These are phyloP conservation scores for Poecilia wingei DNA, from an alignment of 2,797 vertebrate genomes.

Conservation along the genomic window DNA sequence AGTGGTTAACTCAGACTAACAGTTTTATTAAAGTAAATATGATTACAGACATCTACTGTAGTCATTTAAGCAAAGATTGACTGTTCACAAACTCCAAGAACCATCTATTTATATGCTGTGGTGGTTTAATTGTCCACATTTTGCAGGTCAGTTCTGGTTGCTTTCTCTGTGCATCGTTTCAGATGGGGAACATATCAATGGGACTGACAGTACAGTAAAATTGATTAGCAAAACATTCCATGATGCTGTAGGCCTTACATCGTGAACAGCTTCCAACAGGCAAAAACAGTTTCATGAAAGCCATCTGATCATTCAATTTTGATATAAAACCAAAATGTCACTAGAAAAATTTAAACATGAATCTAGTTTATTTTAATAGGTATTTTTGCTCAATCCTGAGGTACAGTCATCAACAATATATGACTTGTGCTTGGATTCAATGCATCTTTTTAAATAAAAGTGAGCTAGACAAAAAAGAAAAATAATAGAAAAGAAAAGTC, in stretches of 20 bases:
- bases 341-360: slow-evolving; percentile 3
- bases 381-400: background rate
- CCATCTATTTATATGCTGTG: background rate
- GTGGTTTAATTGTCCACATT: slow-evolving; percentile 18
- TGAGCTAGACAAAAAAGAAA: slow-evolving; percentile 40
- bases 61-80: background rate
- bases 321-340: background rate
- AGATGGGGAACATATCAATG: slow-evolving; percentile 55
- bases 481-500: slow-evolving; percentile 31
- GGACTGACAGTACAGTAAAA: slow-evolving; percentile 50
- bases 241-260: slow-evolving; percentile 53
- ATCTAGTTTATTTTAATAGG: slow-evolving; percentile 29
- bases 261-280: slow-evolving; percentile 4
- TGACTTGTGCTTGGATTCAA: slow-evolving; percentile 47
- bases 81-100: background rate
- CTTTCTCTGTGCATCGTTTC: slow-evolving; percentile 33
- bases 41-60: background rate
- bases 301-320: background rate
- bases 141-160: slow-evolving; percentile 1
- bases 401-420: slow-evolving; percentile 30
- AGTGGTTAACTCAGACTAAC: background rate
- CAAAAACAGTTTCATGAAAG: slow-evolving; percentile 7
- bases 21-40: slow-evolving; percentile 1
- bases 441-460: slow-evolving; percentile 60
- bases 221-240: slow-evolving; percentile 69